Evolutionary conservation across 2,797 vertebrate genomes (phyloP).

Genomic region (Syncerus caffer): DNA sequence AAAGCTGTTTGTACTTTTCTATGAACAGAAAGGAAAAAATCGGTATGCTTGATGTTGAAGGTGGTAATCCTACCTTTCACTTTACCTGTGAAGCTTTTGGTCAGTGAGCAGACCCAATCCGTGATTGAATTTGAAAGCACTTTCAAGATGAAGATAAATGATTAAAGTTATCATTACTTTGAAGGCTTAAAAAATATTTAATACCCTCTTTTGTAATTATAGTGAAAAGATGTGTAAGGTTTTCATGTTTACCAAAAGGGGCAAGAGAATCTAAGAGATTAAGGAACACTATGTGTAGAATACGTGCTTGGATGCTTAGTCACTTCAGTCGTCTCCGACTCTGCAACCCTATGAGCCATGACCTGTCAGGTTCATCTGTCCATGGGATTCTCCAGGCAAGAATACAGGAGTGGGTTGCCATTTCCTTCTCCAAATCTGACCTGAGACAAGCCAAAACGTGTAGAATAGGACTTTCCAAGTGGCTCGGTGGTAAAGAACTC

Average conservation of each 20-base stretch:
- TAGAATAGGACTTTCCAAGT: background rate
- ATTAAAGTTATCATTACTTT: conserved; percentile 19
- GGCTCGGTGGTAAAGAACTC: background rate
- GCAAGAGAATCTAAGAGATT: background rate
- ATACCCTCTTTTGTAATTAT: conserved; percentile 14
- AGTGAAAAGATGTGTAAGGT: background rate
- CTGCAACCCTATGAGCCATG: background rate
- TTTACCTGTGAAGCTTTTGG: background rate
- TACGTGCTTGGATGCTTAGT: background rate
- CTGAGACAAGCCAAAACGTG: background rate
- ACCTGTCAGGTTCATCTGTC: background rate
- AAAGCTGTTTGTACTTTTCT: background rate
- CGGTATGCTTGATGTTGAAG: background rate
- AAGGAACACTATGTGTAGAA: background rate
- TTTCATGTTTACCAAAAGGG: background rate
- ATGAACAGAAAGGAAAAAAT: background rate
- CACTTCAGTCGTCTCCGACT: background rate
- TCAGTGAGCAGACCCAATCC: background rate
- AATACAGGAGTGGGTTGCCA: background rate
- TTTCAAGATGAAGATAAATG: conserved; percentile 23
- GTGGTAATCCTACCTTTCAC: background rate
- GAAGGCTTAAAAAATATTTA: conserved; percentile 27
- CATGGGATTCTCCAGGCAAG: background rate
- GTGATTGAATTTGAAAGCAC: conserved; percentile 32
- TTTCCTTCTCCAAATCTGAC: background rate